Evolutionary conservation across 2,888 invertebrate species (phyloP).

Genomic region (Clitarchus hookeri): DNA sequence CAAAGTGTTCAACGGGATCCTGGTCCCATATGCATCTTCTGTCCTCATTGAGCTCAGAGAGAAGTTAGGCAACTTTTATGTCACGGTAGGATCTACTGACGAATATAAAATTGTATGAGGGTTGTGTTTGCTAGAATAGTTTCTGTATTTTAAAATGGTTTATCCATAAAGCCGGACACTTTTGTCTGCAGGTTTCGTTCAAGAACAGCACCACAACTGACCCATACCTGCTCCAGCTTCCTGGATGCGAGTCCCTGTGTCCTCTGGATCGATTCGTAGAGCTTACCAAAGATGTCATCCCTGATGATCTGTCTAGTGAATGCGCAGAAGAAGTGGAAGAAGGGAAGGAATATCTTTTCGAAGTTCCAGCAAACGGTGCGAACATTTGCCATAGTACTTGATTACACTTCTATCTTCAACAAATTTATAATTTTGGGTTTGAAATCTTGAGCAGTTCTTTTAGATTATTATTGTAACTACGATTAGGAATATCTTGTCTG

Average conservation of each 20-base stretch:
- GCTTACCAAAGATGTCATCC: background rate
- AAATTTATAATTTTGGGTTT: too few relatives aligned
- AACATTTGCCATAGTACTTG: too few relatives aligned
- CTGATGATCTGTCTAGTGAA: background rate
- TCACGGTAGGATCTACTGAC: background rate
- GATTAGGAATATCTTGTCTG: too few relatives aligned
- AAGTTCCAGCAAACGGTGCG: background rate
- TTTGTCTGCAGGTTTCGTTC: too few relatives aligned
- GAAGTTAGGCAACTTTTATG: background rate
- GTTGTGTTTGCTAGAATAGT: too few relatives aligned
- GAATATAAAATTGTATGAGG: too few relatives aligned
- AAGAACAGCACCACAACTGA: constrained; percentile 15
- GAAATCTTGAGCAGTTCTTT: too few relatives aligned
- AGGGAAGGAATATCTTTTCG: constrained; percentile 3
- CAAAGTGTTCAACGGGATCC: constrained; percentile 16
- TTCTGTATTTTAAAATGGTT: too few relatives aligned
- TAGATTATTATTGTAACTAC: too few relatives aligned
- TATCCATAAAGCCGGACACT: background rate
- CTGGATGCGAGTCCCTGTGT: constrained; percentile 12
- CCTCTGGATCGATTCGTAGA: constrained; percentile 6
- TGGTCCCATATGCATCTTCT: constrained; percentile 3
- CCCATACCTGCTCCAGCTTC: constrained; percentile 16
- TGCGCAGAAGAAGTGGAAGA: background rate
- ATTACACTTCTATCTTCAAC: too few relatives aligned
- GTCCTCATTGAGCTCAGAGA: constrained; percentile 18